Conservation (phyloP, 1,140 invertebrate genomes). For the Stratiolaelaps scimitus region DNA sequence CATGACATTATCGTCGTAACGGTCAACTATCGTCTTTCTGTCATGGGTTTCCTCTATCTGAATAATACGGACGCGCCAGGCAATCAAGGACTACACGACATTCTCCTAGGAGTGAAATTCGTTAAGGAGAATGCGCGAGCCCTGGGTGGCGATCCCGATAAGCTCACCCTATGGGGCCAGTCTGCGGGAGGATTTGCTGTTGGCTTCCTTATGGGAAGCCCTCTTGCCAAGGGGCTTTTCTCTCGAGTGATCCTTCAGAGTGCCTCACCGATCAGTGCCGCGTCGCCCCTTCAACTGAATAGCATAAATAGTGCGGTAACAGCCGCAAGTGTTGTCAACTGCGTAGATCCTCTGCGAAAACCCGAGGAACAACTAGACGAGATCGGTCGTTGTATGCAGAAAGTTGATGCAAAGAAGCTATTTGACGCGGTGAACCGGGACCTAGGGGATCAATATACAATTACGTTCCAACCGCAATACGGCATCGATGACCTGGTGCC, state of each 20-base stretch:
- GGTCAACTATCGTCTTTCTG: slow-evolving; percentile 75
- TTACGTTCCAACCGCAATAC: slow-evolving; percentile 16
- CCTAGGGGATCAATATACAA: slow-evolving; percentile 4
- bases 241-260: slow-evolving; percentile 26
- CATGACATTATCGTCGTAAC: slow-evolving; percentile 63
- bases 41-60: slow-evolving; percentile 48
- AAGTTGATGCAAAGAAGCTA: slow-evolving; percentile 2
- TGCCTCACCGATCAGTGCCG: background rate
- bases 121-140: slow-evolving; percentile 20
- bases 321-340: slow-evolving; percentile 14
- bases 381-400: background rate
- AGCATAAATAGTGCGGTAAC: slow-evolving; percentile 5
- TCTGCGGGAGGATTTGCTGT: slow-evolving; percentile 1
- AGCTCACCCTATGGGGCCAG: slow-evolving; percentile 23
- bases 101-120: slow-evolving; percentile 1
- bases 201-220: slow-evolving; percentile 12
- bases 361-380: slow-evolving; percentile 6
- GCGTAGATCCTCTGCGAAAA: background rate
- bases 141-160: slow-evolving; percentile 41
- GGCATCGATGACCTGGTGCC: slow-evolving; percentile 11
- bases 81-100: slow-evolving; percentile 20
- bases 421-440: slow-evolving; percentile 16
- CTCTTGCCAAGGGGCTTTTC: slow-evolving; percentile 26
- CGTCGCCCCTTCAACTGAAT: background rate
- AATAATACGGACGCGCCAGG: slow-evolving; percentile 45